A percentile compares a stretch with the other conserved stretches of the same genome.
These are phyloP conservation scores for Yponomeuta cagnagella DNA, from an alignment of 2,888 invertebrate genomes.

Conservation along the genomic window DNA sequence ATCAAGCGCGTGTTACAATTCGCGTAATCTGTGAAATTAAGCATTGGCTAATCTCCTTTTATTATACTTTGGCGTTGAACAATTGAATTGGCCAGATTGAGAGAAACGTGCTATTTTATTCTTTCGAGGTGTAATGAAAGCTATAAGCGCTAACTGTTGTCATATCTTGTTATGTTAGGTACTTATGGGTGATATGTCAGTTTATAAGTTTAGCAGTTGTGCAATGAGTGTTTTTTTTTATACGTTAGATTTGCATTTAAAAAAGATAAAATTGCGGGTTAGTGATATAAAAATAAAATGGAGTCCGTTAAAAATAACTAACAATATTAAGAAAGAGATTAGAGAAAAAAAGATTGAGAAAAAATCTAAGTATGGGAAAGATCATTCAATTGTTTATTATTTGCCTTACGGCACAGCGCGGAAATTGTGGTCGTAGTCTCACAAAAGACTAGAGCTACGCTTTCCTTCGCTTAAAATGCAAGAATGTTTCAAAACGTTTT, in stretches of 20 bases:
- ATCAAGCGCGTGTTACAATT: background rate
- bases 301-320: too few species aligned
- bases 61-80: background rate
- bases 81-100: background rate
- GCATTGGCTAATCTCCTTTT: background rate
- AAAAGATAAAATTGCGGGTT: too few species aligned
- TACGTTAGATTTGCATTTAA: too few species aligned
- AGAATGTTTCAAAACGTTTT: slow-evolving; percentile 9
- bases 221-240: too few species aligned
- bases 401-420: slow-evolving; percentile 26
- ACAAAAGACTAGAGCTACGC: background rate
- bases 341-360: too few species aligned
- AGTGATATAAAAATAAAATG: too few species aligned
- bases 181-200: background rate
- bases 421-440: slow-evolving; percentile 48
- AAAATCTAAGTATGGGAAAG: too few species aligned
- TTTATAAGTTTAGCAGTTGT: background rate
- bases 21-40: background rate
- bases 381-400: slow-evolving; percentile 26
- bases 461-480: background rate
- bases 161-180: background rate
- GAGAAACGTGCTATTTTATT: background rate
- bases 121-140: background rate
- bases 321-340: too few species aligned
- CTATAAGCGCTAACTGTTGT: background rate